A percentile compares a stretch with the other conserved stretches of the same genome.
Evolutionary conservation across 35 echinoderm and acorn worm species (phyloP).

Genomic region (Hemicentrotus pulcherrimus): DNA sequence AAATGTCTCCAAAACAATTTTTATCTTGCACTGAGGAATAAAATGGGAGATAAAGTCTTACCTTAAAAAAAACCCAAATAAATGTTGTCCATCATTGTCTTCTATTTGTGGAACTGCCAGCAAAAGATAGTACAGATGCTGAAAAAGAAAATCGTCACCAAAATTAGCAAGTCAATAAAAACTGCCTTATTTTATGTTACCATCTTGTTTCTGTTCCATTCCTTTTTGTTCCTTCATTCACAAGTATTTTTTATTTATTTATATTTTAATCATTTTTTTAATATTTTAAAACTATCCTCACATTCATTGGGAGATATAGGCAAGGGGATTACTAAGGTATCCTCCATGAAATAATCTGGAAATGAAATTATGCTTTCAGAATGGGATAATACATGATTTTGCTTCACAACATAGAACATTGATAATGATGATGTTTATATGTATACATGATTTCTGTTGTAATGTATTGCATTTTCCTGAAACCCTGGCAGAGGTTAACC

Average conservation of each 20-base stretch:
- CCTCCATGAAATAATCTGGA: neutral
- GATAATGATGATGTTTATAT: no score
- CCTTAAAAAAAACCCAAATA: neutral
- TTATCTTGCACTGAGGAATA: conserved; percentile 2
- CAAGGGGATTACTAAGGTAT: neutral
- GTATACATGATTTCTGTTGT: no score
- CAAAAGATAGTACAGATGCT: neutral
- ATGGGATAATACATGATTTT: neutral
- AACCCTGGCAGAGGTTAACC: no score
- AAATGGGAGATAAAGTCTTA: neutral
- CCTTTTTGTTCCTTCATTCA: neutral
- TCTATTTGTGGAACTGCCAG: neutral
- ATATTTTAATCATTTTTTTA: neutral
- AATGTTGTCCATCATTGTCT: neutral
- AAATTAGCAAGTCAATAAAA: neutral
- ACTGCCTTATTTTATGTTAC: neutral
- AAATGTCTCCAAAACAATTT: neutral
- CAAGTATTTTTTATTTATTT: neutral
- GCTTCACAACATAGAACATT: no score
- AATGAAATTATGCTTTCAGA: neutral
- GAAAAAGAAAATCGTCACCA: neutral
- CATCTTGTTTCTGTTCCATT: neutral
- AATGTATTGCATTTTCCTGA: no score
- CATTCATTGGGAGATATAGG: neutral
- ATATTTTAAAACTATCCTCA: neutral